Evolutionary conservation across 2,888 invertebrate genomes (phyloP).

Genomic region (Brachynemurus nebulosus): DNA sequence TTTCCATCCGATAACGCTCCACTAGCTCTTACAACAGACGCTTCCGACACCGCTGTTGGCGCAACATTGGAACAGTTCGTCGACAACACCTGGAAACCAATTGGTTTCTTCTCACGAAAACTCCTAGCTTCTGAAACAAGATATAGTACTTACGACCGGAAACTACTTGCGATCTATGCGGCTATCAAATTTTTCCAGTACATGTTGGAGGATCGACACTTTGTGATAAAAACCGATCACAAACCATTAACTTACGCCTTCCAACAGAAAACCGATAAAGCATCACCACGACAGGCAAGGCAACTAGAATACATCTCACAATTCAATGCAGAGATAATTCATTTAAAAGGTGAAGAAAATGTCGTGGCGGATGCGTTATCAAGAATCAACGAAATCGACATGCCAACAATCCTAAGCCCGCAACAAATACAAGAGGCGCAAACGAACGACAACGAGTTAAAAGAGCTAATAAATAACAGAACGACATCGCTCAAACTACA

Average conservation of each 20-base stretch:
- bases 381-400: conserved; percentile 8
- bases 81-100: not conserved
- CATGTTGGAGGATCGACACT: not conserved
- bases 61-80: not conserved
- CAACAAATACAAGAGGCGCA: conserved; percentile 8
- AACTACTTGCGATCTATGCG: not conserved
- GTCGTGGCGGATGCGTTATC: conserved; percentile 12
- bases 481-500: not conserved
- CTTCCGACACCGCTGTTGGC: not conserved
- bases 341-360: conserved; percentile 9
- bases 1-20: not conserved
- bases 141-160: not conserved
- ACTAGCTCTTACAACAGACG: not conserved
- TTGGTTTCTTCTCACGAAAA: not conserved
- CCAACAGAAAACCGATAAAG: conserved; percentile 10
- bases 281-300: conserved; percentile 14
- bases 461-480: not conserved
- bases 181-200: not conserved
- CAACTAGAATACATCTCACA: conserved; percentile 9
- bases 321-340: conserved; percentile 11
- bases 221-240: conserved; percentile 14
- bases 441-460: conserved; percentile 7
- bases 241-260: conserved; percentile 14
- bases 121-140: not conserved
- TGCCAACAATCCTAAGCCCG: conserved; percentile 8